A percentile compares a stretch with the other conserved stretches of the same genome.
phyloP scores from a whole-genome alignment of 2,797 vertebrate genomes.

The Cuniculus paca region DNA sequence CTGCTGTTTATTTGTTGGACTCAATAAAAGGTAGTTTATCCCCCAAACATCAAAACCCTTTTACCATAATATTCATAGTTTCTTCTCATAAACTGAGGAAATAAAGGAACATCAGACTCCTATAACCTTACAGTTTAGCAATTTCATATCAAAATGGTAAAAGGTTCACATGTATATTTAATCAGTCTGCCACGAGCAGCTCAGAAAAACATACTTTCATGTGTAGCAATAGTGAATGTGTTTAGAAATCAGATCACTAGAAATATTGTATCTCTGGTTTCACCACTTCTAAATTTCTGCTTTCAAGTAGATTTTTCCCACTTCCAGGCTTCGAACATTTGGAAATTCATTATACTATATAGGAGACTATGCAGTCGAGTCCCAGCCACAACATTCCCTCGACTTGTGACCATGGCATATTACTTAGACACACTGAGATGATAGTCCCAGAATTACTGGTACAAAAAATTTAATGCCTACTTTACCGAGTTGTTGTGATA shows the following conservation, averaged over 20 bases:
- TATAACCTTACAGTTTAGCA: constrained; percentile 14
- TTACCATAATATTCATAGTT: constrained; percentile 31
- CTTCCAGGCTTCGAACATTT: neutral
- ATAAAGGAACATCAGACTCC: constrained; percentile 13
- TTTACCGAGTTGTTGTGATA: neutral
- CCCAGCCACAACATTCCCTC: too few relatives aligned
- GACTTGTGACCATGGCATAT: neutral
- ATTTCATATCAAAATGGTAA: constrained; percentile 21
- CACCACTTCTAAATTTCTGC: neutral
- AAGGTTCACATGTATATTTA: constrained; percentile 32
- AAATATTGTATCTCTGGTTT: neutral
- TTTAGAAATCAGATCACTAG: constrained; percentile 2
- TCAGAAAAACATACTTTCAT: neutral
- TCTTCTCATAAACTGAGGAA: constrained; percentile 48
- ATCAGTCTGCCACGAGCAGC: neutral
- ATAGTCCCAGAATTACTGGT: neutral
- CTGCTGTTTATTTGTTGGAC: neutral
- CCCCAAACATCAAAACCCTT: neutral
- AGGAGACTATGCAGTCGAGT: neutral
- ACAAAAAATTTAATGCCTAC: fast-evolving
- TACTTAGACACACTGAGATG: fast-evolving
- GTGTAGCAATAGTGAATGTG: neutral
- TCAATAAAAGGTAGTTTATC: constrained; percentile 28
- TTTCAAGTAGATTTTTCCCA: neutral
- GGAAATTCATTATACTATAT: neutral